Conservation (phyloP, 2,797 vertebrate species). For the Sparidentex hasta region DNA sequence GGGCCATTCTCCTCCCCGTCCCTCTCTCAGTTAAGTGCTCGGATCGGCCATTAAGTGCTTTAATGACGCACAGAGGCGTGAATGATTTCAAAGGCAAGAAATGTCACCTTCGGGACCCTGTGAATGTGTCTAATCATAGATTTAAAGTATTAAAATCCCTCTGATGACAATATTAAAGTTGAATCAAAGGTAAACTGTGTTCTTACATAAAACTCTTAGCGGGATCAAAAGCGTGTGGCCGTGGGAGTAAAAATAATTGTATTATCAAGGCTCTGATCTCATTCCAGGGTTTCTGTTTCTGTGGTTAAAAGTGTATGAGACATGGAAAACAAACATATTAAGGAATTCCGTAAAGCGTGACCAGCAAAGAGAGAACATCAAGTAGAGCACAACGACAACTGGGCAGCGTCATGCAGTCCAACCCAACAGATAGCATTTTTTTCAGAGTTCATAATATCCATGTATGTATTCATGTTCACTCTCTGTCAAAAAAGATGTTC, state of each 20-base stretch:
- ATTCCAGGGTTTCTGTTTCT: conserved; percentile 52
- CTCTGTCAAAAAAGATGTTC: no score
- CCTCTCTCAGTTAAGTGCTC: conserved; percentile 46
- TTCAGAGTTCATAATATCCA: not conserved
- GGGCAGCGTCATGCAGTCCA: no score
- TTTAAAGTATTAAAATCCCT: conserved; percentile 61
- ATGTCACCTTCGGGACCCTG: conserved; percentile 62
- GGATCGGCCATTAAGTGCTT: conserved; percentile 69
- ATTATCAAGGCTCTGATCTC: conserved; percentile 58
- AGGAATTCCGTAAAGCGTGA: conserved; percentile 6
- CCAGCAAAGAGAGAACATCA: not conserved
- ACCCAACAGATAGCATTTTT: not conserved
- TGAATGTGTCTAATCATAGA: conserved; percentile 72
- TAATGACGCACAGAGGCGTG: conserved; percentile 67
- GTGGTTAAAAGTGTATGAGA: conserved; percentile 24
- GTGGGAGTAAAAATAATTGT: conserved; percentile 56
- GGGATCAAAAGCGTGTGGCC: conserved; percentile 66
- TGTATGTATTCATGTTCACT: no score
- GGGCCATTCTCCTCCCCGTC: conserved; percentile 66
- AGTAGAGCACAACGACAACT: no score
- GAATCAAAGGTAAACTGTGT: conserved; percentile 74
- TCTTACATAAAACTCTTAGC: conserved; percentile 62
- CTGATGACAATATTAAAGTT: conserved; percentile 64
- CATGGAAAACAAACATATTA: conserved; percentile 39
- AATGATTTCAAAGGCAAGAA: conserved; percentile 77